These are phyloP conservation scores for Clunio marinus DNA, from an alignment of 2,888 invertebrate genomes.

Conservation along the genomic window DNA sequence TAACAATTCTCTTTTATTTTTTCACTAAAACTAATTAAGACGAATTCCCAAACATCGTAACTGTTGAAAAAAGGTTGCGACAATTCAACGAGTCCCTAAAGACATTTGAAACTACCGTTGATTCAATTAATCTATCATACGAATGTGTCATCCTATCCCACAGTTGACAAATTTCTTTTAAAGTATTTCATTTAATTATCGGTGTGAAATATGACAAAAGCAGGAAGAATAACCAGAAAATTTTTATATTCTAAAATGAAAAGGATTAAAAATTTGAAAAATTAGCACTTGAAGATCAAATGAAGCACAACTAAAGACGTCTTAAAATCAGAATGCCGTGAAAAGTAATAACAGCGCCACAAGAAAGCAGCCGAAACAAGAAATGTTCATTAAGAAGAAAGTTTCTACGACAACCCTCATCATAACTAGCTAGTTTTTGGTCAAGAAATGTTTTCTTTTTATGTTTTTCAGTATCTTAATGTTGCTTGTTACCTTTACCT, in stretches of 20 bases:
- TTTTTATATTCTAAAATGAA: not conserved
- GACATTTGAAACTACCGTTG: not conserved
- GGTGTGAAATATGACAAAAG: not conserved
- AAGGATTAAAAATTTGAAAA: constrained; percentile 30
- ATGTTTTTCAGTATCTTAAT: not conserved
- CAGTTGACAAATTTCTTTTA: not conserved
- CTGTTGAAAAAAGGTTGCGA: too few species aligned
- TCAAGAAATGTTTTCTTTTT: not conserved
- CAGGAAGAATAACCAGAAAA: not conserved
- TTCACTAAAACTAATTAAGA: not conserved
- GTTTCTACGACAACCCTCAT: constrained; percentile 6
- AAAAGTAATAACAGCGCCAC: constrained; percentile 1
- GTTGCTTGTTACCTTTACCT: not conserved
- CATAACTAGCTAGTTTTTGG: constrained; percentile 30
- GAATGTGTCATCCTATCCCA: not conserved
- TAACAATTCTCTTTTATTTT: not conserved
- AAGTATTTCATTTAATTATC: not conserved
- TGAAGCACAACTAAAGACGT: not conserved
- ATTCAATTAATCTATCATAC: not conserved
- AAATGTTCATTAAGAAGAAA: constrained; percentile 5
- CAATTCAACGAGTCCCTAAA: not conserved
- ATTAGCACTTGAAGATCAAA: constrained; percentile 21
- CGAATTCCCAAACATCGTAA: too few species aligned
- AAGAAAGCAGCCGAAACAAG: not conserved
- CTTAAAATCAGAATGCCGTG: not conserved